Base-by-base conservation (phyloP, 2,888 invertebrate species). In the Parnassius mnemosyne region DNA sequence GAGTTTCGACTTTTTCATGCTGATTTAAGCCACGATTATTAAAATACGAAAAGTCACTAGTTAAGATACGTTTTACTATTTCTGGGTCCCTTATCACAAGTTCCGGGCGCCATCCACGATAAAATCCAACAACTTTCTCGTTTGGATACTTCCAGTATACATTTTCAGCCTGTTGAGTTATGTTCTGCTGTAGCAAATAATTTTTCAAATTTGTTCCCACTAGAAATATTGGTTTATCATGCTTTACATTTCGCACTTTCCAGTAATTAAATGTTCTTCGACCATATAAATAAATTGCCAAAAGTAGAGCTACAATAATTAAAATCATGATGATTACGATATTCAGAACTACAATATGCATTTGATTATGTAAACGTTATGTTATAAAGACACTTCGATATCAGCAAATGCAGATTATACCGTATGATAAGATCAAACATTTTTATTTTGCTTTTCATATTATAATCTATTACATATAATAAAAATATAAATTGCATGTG, bases 21-120 rank as follows among this genome's bases (percentile, higher is more conserved):
- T 57, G 51, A 41, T 62, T 63, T 12, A 67, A 46, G 3, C 67
- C 66, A 16, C 70, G 61, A 25, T 53, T 53, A 46, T 64, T 49
- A 51, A 68, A 69, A 53, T 63, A 47, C 0, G 47, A 10, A 25
- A 69, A 70, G 57, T 70, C 69, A 13, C 54, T 62, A 0, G 59
- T 54, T 3, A 66, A 44, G 2, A 68, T 47, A n/a, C 57, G 34
- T 53, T 34, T 34, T 5, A 34, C 34, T 7, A 34, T 34, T 34
- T 34, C 34, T 34, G 34, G 34, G 34, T 34, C 67, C 25, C 67
- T 52, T 25, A 67, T 51, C 10, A 67, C 10, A 9, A 67, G 53
- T 16, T 61, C 62, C 5, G 65, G 67, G 10, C 43, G 54, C 25
- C 43, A 47, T 3, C 53, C 54, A 10, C 64, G 58, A 25, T 61